These are phyloP conservation scores for Pseudolycoriella hygida DNA, from an alignment of 2,888 invertebrate species.

Conservation along the genomic window DNA sequence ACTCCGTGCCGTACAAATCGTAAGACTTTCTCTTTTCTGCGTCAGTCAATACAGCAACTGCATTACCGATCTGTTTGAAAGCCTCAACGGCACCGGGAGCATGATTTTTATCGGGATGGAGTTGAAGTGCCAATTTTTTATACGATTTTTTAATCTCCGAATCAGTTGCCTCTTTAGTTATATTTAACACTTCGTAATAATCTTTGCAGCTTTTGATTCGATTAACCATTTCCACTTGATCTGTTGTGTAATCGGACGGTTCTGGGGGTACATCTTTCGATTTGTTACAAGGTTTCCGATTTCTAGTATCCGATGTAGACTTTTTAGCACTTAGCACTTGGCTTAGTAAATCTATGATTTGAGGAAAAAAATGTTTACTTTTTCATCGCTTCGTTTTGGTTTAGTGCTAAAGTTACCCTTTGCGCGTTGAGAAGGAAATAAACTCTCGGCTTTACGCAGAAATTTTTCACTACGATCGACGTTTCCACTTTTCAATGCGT, in stretches of 20 bases:
- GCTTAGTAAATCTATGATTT: slow-evolving; percentile 17
- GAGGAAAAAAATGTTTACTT: background rate
- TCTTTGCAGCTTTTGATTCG: slow-evolving; percentile 43
- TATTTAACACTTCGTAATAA: slow-evolving; percentile 59
- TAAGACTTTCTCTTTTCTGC: slow-evolving; percentile 55
- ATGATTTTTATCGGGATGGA: slow-evolving; percentile 72
- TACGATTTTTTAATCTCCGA: slow-evolving; percentile 53
- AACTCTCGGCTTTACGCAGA: slow-evolving; percentile 41
- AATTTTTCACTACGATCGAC: slow-evolving; percentile 45
- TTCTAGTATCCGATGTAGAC: slow-evolving; percentile 1
- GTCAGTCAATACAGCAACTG: slow-evolving; percentile 59
- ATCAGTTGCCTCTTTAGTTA: slow-evolving; percentile 45
- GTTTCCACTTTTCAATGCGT: slow-evolving; percentile 37
- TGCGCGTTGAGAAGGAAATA: slow-evolving; percentile 43
- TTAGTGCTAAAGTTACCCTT: too few relatives aligned
- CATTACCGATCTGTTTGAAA: slow-evolving; percentile 69
- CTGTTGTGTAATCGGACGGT: slow-evolving; percentile 43
- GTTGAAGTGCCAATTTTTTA: slow-evolving; percentile 54
- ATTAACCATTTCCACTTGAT: slow-evolving; percentile 55
- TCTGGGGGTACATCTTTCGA: slow-evolving; percentile 22
- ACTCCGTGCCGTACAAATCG: slow-evolving; percentile 45
- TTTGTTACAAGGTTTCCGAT: slow-evolving; percentile 13
- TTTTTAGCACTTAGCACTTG: slow-evolving; percentile 28
- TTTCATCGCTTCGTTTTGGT: too few relatives aligned
- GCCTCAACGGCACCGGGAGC: slow-evolving; percentile 67